Conservation (phyloP, 2,888 invertebrate species). For the Apamea sordens region DNA sequence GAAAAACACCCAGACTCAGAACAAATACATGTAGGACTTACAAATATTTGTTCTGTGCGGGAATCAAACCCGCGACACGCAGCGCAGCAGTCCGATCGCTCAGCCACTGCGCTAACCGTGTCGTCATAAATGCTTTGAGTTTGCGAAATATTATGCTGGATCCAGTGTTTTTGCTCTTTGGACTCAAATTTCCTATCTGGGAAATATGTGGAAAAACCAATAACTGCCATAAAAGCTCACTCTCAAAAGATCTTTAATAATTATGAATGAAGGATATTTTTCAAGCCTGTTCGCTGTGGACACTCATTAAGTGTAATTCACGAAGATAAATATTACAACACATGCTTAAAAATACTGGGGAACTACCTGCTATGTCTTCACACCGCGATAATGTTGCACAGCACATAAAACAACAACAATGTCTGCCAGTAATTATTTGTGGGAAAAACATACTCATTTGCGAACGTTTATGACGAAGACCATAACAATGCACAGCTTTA, state of each 20-base stretch:
- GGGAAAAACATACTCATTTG: slow-evolving; percentile 35
- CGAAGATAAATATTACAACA: slow-evolving; percentile 9
- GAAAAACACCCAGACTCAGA: no score
- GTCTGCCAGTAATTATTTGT: slow-evolving; percentile 44
- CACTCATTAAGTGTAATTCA: neutral
- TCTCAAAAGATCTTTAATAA: neutral
- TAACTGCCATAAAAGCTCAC: neutral
- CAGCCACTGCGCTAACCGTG: no score
- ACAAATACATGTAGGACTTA: no score
- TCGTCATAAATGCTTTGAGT: no score
- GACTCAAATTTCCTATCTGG: neutral
- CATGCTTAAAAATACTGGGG: slow-evolving; percentile 3
- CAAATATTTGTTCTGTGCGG: no score
- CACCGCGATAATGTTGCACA: neutral
- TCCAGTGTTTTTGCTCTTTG: neutral
- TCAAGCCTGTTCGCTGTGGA: neutral
- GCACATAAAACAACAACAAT: slow-evolving; percentile 36
- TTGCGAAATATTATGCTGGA: no score
- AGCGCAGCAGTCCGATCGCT: no score
- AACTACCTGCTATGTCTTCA: neutral
- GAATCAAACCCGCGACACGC: no score
- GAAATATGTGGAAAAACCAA: neutral
- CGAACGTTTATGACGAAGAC: slow-evolving; percentile 12
- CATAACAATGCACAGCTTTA: neutral
- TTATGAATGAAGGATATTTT: neutral